Evolutionary conservation across 2,797 vertebrate genomes (phyloP).

Genomic region (Siniperca undulata): DNA sequence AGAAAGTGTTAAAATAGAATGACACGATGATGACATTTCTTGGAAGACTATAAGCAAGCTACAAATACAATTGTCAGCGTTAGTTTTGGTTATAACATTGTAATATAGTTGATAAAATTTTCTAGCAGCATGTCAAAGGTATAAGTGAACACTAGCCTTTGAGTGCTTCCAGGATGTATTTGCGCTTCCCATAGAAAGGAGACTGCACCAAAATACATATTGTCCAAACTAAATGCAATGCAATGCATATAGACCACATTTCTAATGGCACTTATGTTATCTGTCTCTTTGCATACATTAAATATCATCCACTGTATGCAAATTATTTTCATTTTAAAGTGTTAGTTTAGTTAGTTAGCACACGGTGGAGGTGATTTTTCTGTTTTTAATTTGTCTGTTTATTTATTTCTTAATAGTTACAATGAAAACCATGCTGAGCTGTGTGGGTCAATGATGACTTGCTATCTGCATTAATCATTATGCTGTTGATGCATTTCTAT

Average conservation of each 20-base stretch:
- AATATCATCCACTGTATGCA: neutral
- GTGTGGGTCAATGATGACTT: neutral
- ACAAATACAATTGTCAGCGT: neutral
- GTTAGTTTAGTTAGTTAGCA: neutral
- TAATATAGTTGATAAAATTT: too few relatives aligned
- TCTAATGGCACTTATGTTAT: neutral
- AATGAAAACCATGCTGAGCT: neutral
- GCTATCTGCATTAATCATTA: conserved; percentile 5
- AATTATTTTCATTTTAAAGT: neutral
- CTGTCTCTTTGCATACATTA: neutral
- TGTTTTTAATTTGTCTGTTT: neutral
- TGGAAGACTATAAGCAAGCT: neutral
- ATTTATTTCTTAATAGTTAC: neutral
- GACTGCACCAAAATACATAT: neutral
- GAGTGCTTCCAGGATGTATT: too few relatives aligned
- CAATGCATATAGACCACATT: neutral
- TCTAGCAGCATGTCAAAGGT: too few relatives aligned
- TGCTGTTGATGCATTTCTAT: conserved; percentile 9
- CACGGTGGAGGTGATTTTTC: neutral
- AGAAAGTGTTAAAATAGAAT: conserved; percentile 1
- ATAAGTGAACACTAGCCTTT: too few relatives aligned
- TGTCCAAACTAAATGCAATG: neutral
- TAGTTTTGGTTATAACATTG: neutral
- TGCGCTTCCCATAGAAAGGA: neutral
- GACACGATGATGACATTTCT: neutral